Evolutionary conservation across 2,113 vertebrate species (phyloP), one percentile per base, ranked within the genome.

Genomic region (Xenopus tropicalis): DNA sequence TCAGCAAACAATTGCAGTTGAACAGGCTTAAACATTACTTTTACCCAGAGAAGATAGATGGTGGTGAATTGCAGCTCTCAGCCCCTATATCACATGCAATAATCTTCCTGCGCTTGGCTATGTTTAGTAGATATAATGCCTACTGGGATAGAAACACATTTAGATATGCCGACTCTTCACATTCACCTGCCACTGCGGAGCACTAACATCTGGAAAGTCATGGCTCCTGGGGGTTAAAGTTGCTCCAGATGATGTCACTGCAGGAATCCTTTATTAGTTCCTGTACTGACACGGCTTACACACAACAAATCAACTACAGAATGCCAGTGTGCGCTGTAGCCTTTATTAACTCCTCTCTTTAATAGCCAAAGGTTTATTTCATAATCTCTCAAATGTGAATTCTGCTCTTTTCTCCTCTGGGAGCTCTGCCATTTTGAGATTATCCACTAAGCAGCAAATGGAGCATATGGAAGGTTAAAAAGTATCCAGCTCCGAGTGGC

Each of bases 1-100:
- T 62, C 52, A 61, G 71, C 54, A 66, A 66, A 75, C 46, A 76
- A 54, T 21, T 66, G 43, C 37, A 20, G 62, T 42, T 59, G 20
- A 23, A 23, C 22, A 16, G 22, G 57, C 21, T 59, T 59, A 22
- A 59, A 59, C 57, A 59, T 59, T 59, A 59, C 22, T 59, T 59
- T 23, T 59, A 59, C 23, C 7, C 20, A 23, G 57, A 23, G 21
- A 23, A 59, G 22, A 23, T 59, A 59, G 22, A 23, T 59, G 6
- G 57, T 59, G 20, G 16, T 14, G 14, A 59, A 59, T 23, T 59
- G 57, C 57, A 23, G 20, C 57, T 17, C 52, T 54, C 16, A 54
- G 19, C 52, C 52, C 8, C 14, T 59, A 22, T 59, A 59, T 59
- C 22, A 59, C 57, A 23, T 23, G 22, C 57, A 23, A 11, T 59